Evolutionary conservation across 2,888 invertebrate genomes (phyloP).

Genomic region (Luperina nickerlii): DNA sequence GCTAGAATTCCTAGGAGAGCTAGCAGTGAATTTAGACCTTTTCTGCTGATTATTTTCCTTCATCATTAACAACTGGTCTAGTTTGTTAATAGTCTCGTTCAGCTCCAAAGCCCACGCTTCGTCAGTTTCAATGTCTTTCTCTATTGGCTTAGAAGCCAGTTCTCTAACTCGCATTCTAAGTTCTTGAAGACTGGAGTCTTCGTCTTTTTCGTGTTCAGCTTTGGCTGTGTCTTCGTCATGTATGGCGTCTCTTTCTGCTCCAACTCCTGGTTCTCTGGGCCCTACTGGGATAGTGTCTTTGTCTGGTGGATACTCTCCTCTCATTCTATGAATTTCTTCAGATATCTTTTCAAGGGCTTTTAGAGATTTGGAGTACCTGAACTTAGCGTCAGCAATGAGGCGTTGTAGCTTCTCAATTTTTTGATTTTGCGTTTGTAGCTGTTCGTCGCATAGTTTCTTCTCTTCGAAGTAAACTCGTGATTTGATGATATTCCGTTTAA

Average conservation of each 20-base stretch:
- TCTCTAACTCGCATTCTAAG: conserved; percentile 93
- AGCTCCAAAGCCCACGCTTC: conserved; percentile 94
- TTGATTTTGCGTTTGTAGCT: conserved; percentile 95
- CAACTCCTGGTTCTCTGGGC: conserved; percentile 93
- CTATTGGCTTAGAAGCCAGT: conserved; percentile 93
- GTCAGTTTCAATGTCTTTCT: conserved; percentile 93
- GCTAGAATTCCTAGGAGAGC: conserved; percentile 82
- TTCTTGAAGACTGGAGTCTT: conserved; percentile 91
- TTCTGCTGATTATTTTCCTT: conserved; percentile 91
- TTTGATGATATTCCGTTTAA: conserved; percentile 95
- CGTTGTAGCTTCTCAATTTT: conserved; percentile 95
- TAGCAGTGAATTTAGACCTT: conserved; percentile 85
- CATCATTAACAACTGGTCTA: conserved; percentile 93
- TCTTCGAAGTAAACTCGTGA: conserved; percentile 97
- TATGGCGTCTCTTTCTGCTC: conserved; percentile 91
- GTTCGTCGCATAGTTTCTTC: conserved; percentile 96
- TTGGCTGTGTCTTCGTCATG: conserved; percentile 80
- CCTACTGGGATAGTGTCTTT: conserved; percentile 87
- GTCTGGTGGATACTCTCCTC: conserved; percentile 88
- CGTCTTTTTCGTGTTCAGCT: conserved; percentile 82
- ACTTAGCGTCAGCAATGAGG: conserved; percentile 94
- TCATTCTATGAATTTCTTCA: conserved; percentile 95
- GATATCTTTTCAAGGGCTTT: conserved; percentile 97
- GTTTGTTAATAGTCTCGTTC: conserved; percentile 94
- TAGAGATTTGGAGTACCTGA: conserved; percentile 95